Evolutionary conservation across 2,888 invertebrate species (phyloP).

Genomic region (Plutella xylostella): DNA sequence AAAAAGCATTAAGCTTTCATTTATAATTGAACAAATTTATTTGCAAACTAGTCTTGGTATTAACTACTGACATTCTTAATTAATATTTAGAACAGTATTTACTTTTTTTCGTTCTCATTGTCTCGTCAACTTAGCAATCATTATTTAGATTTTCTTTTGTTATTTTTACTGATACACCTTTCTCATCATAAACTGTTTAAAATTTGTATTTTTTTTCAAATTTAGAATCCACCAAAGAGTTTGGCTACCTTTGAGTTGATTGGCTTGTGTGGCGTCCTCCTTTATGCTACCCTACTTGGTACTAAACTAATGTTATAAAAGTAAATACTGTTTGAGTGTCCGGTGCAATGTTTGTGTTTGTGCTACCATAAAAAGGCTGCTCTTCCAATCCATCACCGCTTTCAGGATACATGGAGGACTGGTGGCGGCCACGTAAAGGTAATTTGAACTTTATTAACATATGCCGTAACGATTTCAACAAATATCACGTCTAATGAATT

Average conservation of each 20-base stretch:
- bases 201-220: no score
- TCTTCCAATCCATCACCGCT: slow-evolving; percentile 89
- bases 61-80: slow-evolving; percentile 57
- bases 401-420: slow-evolving; percentile 98
- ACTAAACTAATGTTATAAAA: slow-evolving; percentile 25
- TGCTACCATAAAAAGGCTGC: slow-evolving; percentile 71
- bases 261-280: no score
- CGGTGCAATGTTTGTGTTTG: slow-evolving; percentile 69
- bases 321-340: slow-evolving; percentile 66
- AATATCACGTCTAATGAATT: not conserved
- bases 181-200: no score
- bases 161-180: no score
- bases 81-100: slow-evolving; percentile 55
- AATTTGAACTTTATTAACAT: slow-evolving; percentile 39
- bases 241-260: no score
- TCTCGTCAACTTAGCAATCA: no score
- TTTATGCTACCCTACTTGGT: no score
- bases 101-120: slow-evolving; percentile 36
- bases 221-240: no score
- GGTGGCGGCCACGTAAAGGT: slow-evolving; percentile 98
- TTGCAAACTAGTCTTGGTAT: slow-evolving; percentile 43
- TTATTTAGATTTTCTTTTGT: no score
- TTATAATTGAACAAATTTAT: slow-evolving; percentile 21
- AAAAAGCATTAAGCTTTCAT: no score
- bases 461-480: not conserved